Conservation (phyloP, 2,797 vertebrate genomes). For the Petrocephalus schoutedeni region DNA sequence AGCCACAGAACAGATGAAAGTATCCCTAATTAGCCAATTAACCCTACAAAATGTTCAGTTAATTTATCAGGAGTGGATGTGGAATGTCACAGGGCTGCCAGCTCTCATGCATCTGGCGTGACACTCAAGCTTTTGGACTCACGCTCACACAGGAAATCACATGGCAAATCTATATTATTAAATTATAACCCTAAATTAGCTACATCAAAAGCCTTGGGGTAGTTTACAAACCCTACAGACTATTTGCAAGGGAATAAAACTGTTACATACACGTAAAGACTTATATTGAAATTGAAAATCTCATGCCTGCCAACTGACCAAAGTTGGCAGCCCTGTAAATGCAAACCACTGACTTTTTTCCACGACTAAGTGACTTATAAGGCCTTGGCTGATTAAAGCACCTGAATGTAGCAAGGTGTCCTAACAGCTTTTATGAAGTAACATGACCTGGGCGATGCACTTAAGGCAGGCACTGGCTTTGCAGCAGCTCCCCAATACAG, state of each 20-base stretch:
- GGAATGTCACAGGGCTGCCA: background rate
- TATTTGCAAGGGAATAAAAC: background rate
- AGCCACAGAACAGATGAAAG: background rate
- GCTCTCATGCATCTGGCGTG: background rate
- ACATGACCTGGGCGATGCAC: slow-evolving; percentile 49
- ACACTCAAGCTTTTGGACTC: background rate
- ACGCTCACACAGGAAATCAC: background rate
- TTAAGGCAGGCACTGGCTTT: slow-evolving; percentile 47
- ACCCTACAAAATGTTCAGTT: background rate
- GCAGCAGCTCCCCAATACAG: background rate
- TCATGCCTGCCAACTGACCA: background rate
- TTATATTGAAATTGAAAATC: background rate
- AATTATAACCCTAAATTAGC: no score
- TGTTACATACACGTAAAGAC: background rate
- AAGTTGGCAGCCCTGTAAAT: background rate
- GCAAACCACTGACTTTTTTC: background rate
- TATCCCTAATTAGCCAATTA: background rate
- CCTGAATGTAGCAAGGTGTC: slow-evolving; percentile 40
- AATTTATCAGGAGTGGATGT: background rate
- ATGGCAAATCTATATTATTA: background rate
- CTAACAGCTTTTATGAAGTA: slow-evolving; percentile 59
- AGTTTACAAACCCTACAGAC: background rate
- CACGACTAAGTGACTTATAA: background rate
- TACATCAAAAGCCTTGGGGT: background rate
- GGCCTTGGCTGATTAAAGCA: slow-evolving; percentile 10